Conservation (phyloP, 2,888 invertebrate species). For the Acleris holmiana region DNA sequence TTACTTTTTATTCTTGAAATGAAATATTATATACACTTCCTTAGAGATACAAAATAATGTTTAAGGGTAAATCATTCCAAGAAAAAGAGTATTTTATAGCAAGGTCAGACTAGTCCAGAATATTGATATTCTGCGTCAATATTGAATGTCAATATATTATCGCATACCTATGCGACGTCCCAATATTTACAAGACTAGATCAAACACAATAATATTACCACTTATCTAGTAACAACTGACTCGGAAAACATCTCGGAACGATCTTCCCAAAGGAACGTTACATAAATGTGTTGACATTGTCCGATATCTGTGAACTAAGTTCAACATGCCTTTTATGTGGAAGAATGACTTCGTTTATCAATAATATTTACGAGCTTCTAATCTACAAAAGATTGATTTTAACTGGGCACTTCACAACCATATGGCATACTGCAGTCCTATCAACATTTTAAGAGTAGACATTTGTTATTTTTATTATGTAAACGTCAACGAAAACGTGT, state of each 20-base stretch:
- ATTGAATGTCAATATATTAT: slow-evolving; percentile 79
- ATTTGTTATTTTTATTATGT: background rate
- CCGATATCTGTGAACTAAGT: slow-evolving; percentile 62
- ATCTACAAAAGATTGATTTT: slow-evolving; percentile 60
- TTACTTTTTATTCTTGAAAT: too few species aligned
- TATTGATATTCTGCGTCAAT: slow-evolving; percentile 79
- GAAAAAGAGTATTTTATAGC: slow-evolving; percentile 57
- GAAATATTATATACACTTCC: background rate
- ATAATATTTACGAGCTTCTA: slow-evolving; percentile 62
- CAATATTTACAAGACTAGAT: slow-evolving; percentile 78
- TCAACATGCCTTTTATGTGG: slow-evolving; percentile 62
- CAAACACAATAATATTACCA: slow-evolving; percentile 79
- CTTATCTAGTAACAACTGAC: slow-evolving; percentile 78
- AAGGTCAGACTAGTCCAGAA: slow-evolving; percentile 64
- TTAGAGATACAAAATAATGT: background rate
- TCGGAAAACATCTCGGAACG: slow-evolving; percentile 69
- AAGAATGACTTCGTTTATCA: slow-evolving; percentile 62
- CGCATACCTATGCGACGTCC: slow-evolving; percentile 73
- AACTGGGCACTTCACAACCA: slow-evolving; percentile 55
- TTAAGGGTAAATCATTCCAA: slow-evolving; percentile 46
- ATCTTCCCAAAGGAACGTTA: slow-evolving; percentile 62
- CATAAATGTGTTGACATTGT: slow-evolving; percentile 64
- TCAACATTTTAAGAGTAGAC: slow-evolving; percentile 8
- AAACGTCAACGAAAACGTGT: too few species aligned
- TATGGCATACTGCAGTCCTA: slow-evolving; percentile 41